Evolutionary conservation across 2,113 vertebrate genomes (phyloP).

Genomic region (Saimiri boliviensis): DNA sequence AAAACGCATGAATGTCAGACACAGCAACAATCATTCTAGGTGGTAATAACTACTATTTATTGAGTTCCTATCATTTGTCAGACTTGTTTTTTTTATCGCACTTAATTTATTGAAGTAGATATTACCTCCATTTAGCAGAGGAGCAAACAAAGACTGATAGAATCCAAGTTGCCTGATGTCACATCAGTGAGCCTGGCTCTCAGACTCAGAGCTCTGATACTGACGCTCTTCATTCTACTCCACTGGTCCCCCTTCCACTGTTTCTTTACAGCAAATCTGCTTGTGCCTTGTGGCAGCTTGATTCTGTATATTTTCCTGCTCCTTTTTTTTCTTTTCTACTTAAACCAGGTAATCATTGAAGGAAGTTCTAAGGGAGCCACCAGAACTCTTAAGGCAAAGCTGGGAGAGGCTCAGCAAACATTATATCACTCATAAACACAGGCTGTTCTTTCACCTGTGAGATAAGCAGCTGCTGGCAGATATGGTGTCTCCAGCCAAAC

Average conservation of each 20-base stretch:
- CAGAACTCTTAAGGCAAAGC: not conserved
- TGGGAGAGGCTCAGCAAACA: constrained; percentile 11
- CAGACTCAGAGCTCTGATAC: not conserved
- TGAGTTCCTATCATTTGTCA: not conserved
- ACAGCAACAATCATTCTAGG: not conserved
- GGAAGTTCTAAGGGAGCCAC: not conserved
- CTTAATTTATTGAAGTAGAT: not conserved
- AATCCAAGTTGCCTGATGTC: not conserved
- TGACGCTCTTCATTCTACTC: not conserved
- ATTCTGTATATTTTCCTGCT: not conserved
- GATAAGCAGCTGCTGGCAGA: not conserved
- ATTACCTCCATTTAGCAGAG: not conserved
- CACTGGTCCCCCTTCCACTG: not conserved
- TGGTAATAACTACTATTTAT: not conserved
- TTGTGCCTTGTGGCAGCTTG: not conserved
- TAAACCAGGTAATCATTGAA: not conserved
- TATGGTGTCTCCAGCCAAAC: not conserved
- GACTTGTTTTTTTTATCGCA: not conserved
- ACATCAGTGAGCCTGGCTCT: not conserved
- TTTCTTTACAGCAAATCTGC: not conserved
- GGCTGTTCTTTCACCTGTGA: not conserved
- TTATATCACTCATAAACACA: not conserved
- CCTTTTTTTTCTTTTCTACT: not conserved
- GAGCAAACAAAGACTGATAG: not conserved
- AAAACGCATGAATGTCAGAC: not conserved